Conservation (phyloP, 1,140 invertebrate genomes). For the Chymomyza costata region DNA sequence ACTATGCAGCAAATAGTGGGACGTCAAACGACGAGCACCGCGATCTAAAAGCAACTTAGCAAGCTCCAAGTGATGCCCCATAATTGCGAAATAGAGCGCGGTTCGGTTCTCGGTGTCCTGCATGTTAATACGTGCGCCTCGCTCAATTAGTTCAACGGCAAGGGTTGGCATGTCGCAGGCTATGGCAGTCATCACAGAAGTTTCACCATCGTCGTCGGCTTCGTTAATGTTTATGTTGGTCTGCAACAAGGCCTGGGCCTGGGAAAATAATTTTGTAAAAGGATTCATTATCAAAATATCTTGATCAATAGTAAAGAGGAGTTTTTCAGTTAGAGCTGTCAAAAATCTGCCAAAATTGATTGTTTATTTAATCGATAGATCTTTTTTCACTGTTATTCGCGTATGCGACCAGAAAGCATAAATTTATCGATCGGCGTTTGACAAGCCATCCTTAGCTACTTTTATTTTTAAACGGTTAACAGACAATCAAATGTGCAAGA, state of each 20-base stretch:
- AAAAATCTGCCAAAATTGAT: too few relatives aligned
- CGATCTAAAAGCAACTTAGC: conserved; percentile 75
- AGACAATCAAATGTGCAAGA: too few relatives aligned
- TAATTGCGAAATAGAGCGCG: conserved; percentile 78
- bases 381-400: too few relatives aligned
- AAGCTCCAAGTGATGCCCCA: conserved; percentile 75
- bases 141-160: conserved; percentile 76
- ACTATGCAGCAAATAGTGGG: conserved; percentile 78
- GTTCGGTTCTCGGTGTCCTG: conserved; percentile 79
- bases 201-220: conserved; percentile 78
- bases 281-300: too few relatives aligned
- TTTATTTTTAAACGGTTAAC: too few relatives aligned
- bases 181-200: conserved; percentile 78
- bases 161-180: conserved; percentile 75
- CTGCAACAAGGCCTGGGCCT: conserved; percentile 77
- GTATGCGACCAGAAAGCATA: too few relatives aligned
- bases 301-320: too few relatives aligned
- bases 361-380: too few relatives aligned
- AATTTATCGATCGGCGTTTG: too few relatives aligned
- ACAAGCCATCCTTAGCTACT: too few relatives aligned
- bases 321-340: too few relatives aligned
- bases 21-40: conserved; percentile 78
- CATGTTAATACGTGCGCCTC: conserved; percentile 78
- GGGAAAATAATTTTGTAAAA: too few relatives aligned
- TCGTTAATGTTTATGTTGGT: conserved; percentile 78